Percentiles rank a stretch among this genome's conserved stretches.
Conservation (phyloP, 1,140 invertebrate genomes). For the Zaprionus nigranus region DNA sequence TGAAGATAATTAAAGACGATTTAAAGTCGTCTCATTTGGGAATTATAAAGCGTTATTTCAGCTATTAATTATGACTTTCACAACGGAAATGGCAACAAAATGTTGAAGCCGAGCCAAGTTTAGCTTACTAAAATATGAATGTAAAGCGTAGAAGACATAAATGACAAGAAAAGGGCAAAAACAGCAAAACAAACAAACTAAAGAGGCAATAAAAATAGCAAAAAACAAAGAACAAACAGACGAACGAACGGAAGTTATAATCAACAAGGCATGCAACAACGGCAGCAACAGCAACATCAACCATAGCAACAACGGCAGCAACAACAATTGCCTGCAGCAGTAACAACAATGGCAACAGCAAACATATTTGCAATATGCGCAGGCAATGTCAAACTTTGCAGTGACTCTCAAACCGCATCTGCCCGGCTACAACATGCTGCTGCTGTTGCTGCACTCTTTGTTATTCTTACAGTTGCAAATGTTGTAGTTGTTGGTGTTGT, state of each 20-base stretch:
- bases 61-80: slow-evolving; percentile 1
- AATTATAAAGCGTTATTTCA: background rate
- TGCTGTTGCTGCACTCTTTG: slow-evolving; percentile 24
- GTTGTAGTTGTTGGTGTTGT: slow-evolving; percentile 46
- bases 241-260: slow-evolving; percentile 21
- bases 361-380: slow-evolving; percentile 17
- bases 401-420: slow-evolving; percentile 44
- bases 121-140: background rate
- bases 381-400: slow-evolving; percentile 17
- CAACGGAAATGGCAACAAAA: background rate
- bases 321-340: background rate
- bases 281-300: background rate
- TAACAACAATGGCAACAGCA: slow-evolving; percentile 2
- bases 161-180: background rate
- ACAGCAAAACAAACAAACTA: background rate
- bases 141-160: background rate
- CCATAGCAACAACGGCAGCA: background rate
- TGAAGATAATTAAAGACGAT: background rate
- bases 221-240: background rate
- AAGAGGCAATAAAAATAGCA: background rate
- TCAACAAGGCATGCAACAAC: slow-evolving; percentile 4
- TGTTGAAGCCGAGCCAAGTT: background rate
- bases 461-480: slow-evolving; percentile 22
- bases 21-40: background rate
- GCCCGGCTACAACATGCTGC: slow-evolving; percentile 22